Evolutionary conservation across 2,888 invertebrate genomes (phyloP).

Genomic region (Onthophagus sagittarius): DNA sequence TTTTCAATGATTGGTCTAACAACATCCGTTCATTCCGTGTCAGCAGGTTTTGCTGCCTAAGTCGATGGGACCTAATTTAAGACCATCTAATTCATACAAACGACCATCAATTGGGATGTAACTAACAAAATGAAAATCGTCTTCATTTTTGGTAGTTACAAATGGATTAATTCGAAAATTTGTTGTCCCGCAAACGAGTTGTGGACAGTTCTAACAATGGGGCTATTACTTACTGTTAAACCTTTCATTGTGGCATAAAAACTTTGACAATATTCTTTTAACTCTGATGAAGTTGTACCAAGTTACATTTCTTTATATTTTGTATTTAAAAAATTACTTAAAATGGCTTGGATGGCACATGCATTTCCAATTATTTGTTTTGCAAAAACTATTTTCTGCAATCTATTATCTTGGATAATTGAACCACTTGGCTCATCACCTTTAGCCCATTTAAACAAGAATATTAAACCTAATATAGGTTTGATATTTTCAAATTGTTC

Average conservation of each 20-base stretch:
- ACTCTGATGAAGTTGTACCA: constrained; percentile 67
- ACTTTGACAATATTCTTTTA: constrained; percentile 81
- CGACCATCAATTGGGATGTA: constrained; percentile 92
- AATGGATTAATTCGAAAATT: constrained; percentile 87
- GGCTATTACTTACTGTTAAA: constrained; percentile 89
- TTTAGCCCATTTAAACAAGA: constrained; percentile 91
- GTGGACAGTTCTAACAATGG: constrained; percentile 88
- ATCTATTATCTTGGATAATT: constrained; percentile 72
- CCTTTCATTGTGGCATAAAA: constrained; percentile 92
- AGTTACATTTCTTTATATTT: constrained; percentile 80
- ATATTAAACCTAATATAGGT: constrained; percentile 97
- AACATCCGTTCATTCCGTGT: constrained; percentile 85
- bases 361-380: constrained; percentile 99
- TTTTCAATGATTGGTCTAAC: constrained; percentile 89
- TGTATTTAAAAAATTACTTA: constrained; percentile 91
- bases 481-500: constrained; percentile 84
- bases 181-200: constrained; percentile 95
- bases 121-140: constrained; percentile 95
- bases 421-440: constrained; percentile 76
- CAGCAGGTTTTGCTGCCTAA: constrained; percentile 75
- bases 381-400: constrained; percentile 95
- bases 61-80: constrained; percentile 93
- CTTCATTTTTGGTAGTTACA: constrained; percentile 75
- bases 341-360: constrained; percentile 97
- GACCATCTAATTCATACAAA: constrained; percentile 92